A percentile compares a stretch with the other conserved stretches of the same genome.
Evolutionary conservation across 1,140 invertebrate species (phyloP).

Genomic region (Manduca sexta): DNA sequence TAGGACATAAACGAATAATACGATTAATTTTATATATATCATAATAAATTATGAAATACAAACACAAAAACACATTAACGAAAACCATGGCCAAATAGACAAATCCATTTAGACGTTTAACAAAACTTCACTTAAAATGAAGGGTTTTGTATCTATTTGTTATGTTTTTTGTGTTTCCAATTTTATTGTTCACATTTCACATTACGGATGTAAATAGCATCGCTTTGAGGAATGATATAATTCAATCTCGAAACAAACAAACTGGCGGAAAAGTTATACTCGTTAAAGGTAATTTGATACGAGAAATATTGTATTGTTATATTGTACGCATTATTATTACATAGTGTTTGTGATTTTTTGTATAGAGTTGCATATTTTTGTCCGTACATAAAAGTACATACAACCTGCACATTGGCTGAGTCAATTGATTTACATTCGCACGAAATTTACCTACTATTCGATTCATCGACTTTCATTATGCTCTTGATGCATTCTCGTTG

Average conservation of each 20-base stretch:
- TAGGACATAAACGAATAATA: slow-evolving; percentile 25
- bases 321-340: too few relatives aligned
- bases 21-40: slow-evolving; percentile 41
- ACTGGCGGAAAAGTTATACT: not conserved
- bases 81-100: slow-evolving; percentile 19
- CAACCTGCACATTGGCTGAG: too few relatives aligned
- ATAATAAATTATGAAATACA: slow-evolving; percentile 36
- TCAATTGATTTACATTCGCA: too few relatives aligned
- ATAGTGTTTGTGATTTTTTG: too few relatives aligned
- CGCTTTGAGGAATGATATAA: not conserved
- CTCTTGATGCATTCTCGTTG: too few relatives aligned
- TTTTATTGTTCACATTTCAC: slow-evolving; percentile 27
- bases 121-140: slow-evolving; percentile 27
- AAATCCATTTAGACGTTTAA: slow-evolving; percentile 2
- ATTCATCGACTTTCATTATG: too few relatives aligned
- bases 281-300: not conserved
- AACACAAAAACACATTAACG: slow-evolving; percentile 7
- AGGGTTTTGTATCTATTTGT: slow-evolving; percentile 31
- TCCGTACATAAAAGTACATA: too few relatives aligned
- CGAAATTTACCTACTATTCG: too few relatives aligned
- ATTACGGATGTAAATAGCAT: slow-evolving; percentile 15
- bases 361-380: too few relatives aligned
- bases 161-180: slow-evolving; percentile 50
- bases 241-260: not conserved
- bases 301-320: too few relatives aligned